These are phyloP conservation scores for Poecilia latipinna DNA, from an alignment of 2,113 vertebrate species.

Conservation along the genomic window DNA sequence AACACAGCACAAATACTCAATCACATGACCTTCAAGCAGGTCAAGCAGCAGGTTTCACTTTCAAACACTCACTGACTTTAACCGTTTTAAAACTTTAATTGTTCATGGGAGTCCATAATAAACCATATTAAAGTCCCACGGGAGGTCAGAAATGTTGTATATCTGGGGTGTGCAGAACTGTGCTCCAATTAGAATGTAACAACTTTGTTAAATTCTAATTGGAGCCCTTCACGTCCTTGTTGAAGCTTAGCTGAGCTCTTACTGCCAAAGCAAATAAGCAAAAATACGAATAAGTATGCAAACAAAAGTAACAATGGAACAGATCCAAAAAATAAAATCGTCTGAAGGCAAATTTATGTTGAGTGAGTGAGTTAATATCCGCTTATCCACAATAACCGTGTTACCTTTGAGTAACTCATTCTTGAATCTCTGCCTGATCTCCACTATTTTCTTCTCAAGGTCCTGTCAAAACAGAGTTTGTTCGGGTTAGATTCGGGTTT, in stretches of 20 bases:
- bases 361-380: background rate
- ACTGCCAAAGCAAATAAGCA: conserved; percentile 18
- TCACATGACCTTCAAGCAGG: conserved; percentile 16
- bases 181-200: no score
- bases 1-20: conserved; percentile 1
- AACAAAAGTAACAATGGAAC: background rate
- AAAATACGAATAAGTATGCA: background rate
- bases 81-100: background rate
- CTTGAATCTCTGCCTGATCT: conserved; percentile 88
- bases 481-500: conserved; percentile 10
- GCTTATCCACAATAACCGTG: conserved; percentile 8
- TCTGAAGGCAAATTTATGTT: background rate
- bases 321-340: background rate
- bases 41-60: conserved; percentile 15
- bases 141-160: background rate
- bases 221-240: conserved; percentile 7
- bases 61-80: background rate
- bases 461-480: conserved; percentile 74
- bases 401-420: conserved; percentile 88
- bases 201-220: no score
- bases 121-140: background rate
- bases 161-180: background rate
- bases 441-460: conserved; percentile 83
- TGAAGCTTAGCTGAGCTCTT: conserved; percentile 28
- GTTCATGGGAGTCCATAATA: background rate